Percentiles rank a stretch among this genome's conserved stretches.
These are phyloP conservation scores for Philopotamus ludificatus DNA, from an alignment of 1,140 invertebrate species.

Conservation along the genomic window DNA sequence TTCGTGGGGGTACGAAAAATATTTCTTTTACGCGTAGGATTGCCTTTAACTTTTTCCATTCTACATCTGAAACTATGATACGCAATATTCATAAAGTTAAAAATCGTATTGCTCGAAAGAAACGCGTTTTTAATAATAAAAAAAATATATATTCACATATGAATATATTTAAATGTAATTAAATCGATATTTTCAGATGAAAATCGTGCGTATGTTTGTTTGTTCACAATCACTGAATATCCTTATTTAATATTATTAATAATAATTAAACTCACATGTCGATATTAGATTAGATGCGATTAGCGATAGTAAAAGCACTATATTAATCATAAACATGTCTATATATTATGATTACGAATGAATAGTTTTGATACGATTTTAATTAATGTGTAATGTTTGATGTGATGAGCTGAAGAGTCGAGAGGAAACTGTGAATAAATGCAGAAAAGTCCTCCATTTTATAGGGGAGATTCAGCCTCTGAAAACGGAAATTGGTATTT, in stretches of 20 bases:
- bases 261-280: no score
- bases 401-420: background rate
- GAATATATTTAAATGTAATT: no score
- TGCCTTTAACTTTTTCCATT: background rate
- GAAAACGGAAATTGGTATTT: background rate
- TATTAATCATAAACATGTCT: conserved; percentile 6
- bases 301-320: conserved; percentile 7
- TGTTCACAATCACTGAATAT: no score
- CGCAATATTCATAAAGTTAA: no score
- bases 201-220: no score
- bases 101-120: no score
- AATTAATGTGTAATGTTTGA: background rate
- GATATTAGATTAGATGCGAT: background rate
- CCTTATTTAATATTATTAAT: no score
- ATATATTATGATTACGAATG: background rate
- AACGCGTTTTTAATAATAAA: no score
- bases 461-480: background rate
- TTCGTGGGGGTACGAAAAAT: background rate
- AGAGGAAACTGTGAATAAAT: background rate
- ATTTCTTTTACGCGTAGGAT: background rate
- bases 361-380: background rate
- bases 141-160: no score
- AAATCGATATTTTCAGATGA: no score
- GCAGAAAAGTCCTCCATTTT: background rate
- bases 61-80: background rate